Percentiles rank a stretch among this genome's conserved stretches.
Evolutionary conservation across 1,140 invertebrate genomes (phyloP).

Genomic region (Halesus radiatus): DNA sequence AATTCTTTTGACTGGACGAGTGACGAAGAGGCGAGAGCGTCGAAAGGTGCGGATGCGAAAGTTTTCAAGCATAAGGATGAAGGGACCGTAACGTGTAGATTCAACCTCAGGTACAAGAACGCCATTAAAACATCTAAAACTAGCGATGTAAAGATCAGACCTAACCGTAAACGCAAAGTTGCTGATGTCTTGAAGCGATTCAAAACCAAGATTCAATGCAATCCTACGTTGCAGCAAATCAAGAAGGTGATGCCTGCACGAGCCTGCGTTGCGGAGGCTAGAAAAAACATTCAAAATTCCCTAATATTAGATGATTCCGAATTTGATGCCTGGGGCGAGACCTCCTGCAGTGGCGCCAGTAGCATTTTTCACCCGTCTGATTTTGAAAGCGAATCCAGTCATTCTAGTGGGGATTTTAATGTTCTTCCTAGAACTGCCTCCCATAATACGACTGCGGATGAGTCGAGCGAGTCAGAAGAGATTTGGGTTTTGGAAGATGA

Average conservation of each 20-base stretch:
- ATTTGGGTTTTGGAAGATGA: too few species aligned
- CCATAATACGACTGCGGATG: background rate
- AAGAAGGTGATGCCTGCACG: background rate
- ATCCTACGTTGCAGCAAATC: background rate
- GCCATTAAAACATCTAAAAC: background rate
- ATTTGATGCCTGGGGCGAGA: slow-evolving; percentile 31
- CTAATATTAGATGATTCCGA: background rate
- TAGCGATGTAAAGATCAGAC: background rate
- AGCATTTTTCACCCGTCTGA: slow-evolving; percentile 21
- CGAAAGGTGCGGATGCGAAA: background rate
- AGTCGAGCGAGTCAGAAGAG: background rate
- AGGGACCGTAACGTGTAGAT: background rate
- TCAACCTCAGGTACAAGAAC: background rate
- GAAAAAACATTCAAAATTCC: background rate
- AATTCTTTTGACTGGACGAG: background rate
- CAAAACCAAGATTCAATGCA: background rate
- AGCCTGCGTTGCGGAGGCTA: background rate
- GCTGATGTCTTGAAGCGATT: slow-evolving; percentile 12
- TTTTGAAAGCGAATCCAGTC: slow-evolving; percentile 33
- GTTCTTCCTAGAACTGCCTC: background rate
- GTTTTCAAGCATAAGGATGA: background rate
- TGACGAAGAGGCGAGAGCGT: background rate
- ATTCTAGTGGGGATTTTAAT: background rate
- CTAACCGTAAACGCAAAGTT: background rate
- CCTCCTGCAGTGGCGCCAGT: slow-evolving; percentile 28